Evolutionary conservation across 2,888 invertebrate species (phyloP).

Genomic region (Nomada goodeniana): DNA sequence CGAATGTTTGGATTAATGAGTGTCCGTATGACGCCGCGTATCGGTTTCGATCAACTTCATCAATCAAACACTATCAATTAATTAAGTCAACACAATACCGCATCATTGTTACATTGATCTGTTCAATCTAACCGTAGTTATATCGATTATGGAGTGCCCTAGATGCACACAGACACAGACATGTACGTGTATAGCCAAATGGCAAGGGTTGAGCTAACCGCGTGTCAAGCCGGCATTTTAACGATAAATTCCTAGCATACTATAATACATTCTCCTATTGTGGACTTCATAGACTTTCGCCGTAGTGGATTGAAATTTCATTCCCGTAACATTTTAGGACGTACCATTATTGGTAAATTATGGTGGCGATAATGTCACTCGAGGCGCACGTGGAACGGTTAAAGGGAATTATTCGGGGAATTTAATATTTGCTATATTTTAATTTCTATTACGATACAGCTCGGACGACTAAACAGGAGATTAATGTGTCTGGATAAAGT

Average conservation of each 20-base stretch:
- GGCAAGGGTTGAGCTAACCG: neutral
- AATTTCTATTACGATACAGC: no score
- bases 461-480: no score
- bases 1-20: slow-evolving; percentile 10
- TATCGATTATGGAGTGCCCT: slow-evolving; percentile 21
- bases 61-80: slow-evolving; percentile 47
- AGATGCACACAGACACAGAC: neutral
- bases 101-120: slow-evolving; percentile 50
- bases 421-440: no score
- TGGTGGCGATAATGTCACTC: no score
- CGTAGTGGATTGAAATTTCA: slow-evolving; percentile 36
- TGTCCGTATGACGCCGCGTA: slow-evolving; percentile 7
- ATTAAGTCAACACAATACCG: slow-evolving; percentile 45
- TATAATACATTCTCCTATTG: slow-evolving; percentile 8
- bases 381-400: no score
- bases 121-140: slow-evolving; percentile 51
- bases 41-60: slow-evolving; percentile 32
- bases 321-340: no score
- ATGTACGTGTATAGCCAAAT: neutral
- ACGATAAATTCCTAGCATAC: slow-evolving; percentile 48
- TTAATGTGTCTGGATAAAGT: no score
- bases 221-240: slow-evolving; percentile 42
- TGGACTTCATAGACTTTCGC: slow-evolving; percentile 33
- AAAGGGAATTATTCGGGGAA: no score
- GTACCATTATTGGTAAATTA: no score